Evolutionary conservation across 2,888 invertebrate species (phyloP).

Genomic region (Cosmorhoe ocellata): DNA sequence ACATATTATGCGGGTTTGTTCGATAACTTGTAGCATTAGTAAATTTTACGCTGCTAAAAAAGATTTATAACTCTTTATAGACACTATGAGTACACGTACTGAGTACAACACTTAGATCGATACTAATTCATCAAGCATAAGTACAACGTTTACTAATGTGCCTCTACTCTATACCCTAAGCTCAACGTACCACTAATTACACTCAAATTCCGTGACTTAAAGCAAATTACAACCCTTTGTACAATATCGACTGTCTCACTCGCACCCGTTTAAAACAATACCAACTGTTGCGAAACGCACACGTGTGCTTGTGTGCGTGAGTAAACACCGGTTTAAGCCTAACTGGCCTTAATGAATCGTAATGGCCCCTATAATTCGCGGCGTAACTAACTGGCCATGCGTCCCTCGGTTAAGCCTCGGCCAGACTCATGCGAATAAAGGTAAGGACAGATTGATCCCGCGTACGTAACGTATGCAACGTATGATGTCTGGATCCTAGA

Average conservation of each 20-base stretch:
- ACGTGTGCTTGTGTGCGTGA: slow-evolving; percentile 65
- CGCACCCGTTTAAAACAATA: slow-evolving; percentile 60
- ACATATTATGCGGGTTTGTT: too few species aligned
- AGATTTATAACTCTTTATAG: too few species aligned
- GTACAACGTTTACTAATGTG: slow-evolving; percentile 48
- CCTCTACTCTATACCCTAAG: slow-evolving; percentile 62
- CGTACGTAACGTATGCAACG: too few species aligned
- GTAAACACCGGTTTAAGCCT: slow-evolving; percentile 83
- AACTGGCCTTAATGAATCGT: slow-evolving; percentile 84
- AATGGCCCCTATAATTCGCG: slow-evolving; percentile 84
- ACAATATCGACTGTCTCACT: slow-evolving; percentile 46
- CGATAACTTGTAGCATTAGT: too few species aligned
- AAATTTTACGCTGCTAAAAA: too few species aligned
- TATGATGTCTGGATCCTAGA: too few species aligned
- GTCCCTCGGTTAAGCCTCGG: slow-evolving; percentile 30
- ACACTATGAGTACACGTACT: too few species aligned
- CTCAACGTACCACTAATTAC: slow-evolving; percentile 75
- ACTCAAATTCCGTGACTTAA: slow-evolving; percentile 70
- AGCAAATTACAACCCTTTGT: slow-evolving; percentile 62
- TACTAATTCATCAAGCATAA: too few species aligned
- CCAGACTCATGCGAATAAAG: slow-evolving; percentile 1
- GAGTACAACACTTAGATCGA: too few species aligned
- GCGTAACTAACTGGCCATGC: slow-evolving; percentile 83
- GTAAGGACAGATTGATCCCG: too few species aligned
- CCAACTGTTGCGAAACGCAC: slow-evolving; percentile 62